Percentiles rank a stretch among this genome's conserved stretches.
These are phyloP conservation scores for Rosalia funebris DNA, from an alignment of 2,888 invertebrate genomes.

Conservation along the genomic window DNA sequence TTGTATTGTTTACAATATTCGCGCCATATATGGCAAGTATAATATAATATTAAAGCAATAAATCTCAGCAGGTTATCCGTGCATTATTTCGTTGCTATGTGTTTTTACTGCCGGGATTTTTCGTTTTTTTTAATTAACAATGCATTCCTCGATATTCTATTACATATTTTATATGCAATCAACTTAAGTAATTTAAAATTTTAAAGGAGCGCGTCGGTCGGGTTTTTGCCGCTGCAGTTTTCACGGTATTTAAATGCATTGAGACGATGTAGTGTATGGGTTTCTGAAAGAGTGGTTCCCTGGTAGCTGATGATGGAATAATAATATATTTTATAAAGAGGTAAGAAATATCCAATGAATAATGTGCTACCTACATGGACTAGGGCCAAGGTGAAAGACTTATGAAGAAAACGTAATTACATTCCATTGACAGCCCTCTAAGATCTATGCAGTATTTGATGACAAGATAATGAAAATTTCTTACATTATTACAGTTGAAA, in stretches of 20 bases:
- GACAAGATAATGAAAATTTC: too few species aligned
- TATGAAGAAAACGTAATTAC: too few species aligned
- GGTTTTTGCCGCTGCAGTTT: constrained; percentile 12
- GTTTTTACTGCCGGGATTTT: not conserved
- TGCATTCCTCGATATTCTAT: constrained; percentile 10
- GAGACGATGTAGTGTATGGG: too few species aligned
- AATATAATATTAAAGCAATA: not conserved
- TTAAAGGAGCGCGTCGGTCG: constrained; percentile 10
- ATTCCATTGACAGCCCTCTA: too few species aligned
- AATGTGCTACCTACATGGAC: too few species aligned
- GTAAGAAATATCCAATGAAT: too few species aligned
- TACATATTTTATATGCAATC: constrained; percentile 12
- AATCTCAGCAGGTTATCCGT: not conserved
- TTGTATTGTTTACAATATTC: not conserved
- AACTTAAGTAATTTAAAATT: constrained; percentile 13
- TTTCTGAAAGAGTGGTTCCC: too few species aligned
- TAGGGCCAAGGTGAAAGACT: too few species aligned
- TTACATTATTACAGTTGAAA: too few species aligned
- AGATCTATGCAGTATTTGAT: too few species aligned
- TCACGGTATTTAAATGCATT: constrained; percentile 33
- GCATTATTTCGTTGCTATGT: not conserved
- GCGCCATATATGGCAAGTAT: not conserved
- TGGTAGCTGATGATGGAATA: too few species aligned
- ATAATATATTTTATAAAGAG: too few species aligned
- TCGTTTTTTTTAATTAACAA: constrained; percentile 4